Evolutionary conservation across 1,140 invertebrate genomes (phyloP).

Genomic region (Drosophila subpulchrella): DNA sequence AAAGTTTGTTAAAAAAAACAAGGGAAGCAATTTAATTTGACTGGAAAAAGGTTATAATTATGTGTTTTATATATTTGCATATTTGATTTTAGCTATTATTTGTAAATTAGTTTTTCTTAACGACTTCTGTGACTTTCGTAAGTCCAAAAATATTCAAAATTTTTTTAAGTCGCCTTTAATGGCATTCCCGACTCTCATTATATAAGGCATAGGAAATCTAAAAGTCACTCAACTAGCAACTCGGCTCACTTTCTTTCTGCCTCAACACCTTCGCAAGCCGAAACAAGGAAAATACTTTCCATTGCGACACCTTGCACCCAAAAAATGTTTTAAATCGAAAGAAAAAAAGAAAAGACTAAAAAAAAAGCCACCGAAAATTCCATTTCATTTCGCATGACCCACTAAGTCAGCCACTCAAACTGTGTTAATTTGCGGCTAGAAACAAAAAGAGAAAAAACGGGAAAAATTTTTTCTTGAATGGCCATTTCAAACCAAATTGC

Average conservation of each 20-base stretch:
- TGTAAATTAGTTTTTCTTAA: not conserved
- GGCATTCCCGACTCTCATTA: slow-evolving; percentile 24
- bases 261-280: slow-evolving; percentile 25
- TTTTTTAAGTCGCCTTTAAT: not conserved
- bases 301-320: slow-evolving; percentile 49
- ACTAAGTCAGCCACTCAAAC: slow-evolving; percentile 62
- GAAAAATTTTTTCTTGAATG: slow-evolving; percentile 50
- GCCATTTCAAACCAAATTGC: slow-evolving; percentile 71
- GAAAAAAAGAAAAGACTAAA: slow-evolving; percentile 26
- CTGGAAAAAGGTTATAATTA: no score
- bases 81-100: not conserved
- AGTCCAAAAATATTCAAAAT: not conserved
- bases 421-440: slow-evolving; percentile 73
- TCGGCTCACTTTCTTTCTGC: slow-evolving; percentile 38
- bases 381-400: slow-evolving; percentile 81
- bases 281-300: slow-evolving; percentile 53
- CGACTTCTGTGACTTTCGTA: not conserved
- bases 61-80: not conserved
- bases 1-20: no score
- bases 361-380: slow-evolving; percentile 52
- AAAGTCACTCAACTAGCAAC: slow-evolving; percentile 15
- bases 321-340: slow-evolving; percentile 12
- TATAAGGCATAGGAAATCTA: slow-evolving; percentile 36
- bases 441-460: slow-evolving; percentile 27
- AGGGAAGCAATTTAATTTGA: no score